Evolutionary conservation across 2,888 invertebrate species (phyloP).

Genomic region (Tillus elongatus): DNA sequence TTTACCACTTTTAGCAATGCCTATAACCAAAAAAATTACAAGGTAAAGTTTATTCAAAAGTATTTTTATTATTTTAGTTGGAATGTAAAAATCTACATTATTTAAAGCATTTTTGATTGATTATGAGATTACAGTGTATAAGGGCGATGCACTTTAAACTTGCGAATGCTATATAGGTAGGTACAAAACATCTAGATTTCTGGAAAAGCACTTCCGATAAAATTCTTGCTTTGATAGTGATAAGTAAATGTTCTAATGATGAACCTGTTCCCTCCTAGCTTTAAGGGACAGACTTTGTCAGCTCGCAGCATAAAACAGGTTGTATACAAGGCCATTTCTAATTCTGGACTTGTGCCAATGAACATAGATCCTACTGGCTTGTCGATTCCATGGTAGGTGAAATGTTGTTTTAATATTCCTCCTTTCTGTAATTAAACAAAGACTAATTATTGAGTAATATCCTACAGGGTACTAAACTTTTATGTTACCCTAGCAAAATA

Average conservation of each 20-base stretch:
- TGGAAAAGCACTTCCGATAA: slow-evolving; percentile 75
- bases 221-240: slow-evolving; percentile 63
- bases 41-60: too few relatives aligned
- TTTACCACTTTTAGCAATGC: too few relatives aligned
- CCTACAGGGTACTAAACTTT: too few relatives aligned
- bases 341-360: slow-evolving; percentile 80
- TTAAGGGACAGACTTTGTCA: slow-evolving; percentile 64
- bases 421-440: slow-evolving; percentile 66
- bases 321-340: slow-evolving; percentile 84
- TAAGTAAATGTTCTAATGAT: slow-evolving; percentile 64
- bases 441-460: too few relatives aligned
- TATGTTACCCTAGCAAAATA: too few relatives aligned
- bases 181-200: slow-evolving; percentile 53
- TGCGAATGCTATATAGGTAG: too few relatives aligned
- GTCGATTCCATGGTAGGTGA: slow-evolving; percentile 58
- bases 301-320: slow-evolving; percentile 74
- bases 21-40: too few relatives aligned
- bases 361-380: slow-evolving; percentile 74
- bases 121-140: too few relatives aligned
- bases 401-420: slow-evolving; percentile 61
- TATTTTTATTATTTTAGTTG: too few relatives aligned
- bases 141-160: too few relatives aligned
- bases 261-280: slow-evolving; percentile 61
- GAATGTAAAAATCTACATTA: too few relatives aligned
- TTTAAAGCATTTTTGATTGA: too few relatives aligned